A percentile compares a stretch with the other conserved stretches of the same genome.
phyloP scores from a whole-genome alignment of 30 jellyfish, hydroid and myxozoan genomes.

The Mastigias papua region DNA sequence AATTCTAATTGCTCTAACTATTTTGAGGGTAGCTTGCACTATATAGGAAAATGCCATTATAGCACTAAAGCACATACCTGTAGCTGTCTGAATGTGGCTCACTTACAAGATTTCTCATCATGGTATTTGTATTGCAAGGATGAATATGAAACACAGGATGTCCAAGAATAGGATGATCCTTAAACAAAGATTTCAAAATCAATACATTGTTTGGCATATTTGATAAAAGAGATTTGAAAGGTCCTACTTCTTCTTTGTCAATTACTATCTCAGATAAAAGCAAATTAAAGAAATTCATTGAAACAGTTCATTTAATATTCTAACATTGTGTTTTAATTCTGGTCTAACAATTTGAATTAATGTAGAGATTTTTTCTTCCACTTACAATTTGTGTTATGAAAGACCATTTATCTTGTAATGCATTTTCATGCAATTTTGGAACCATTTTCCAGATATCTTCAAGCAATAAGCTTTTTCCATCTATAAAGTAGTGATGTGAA shows the following conservation, averaged over 20 bases:
- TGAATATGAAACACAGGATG: constrained; percentile 71
- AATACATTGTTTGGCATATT: too few relatives aligned
- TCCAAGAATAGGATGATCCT: constrained; percentile 87
- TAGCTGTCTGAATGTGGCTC: neutral
- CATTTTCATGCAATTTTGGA: constrained; percentile 65
- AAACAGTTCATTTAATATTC: too few relatives aligned
- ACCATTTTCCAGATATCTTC: constrained; percentile 77
- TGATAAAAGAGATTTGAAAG: too few relatives aligned
- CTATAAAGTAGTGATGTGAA: constrained; percentile 13
- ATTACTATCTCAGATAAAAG: too few relatives aligned
- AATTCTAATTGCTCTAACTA: too few relatives aligned
- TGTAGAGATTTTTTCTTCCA: neutral
- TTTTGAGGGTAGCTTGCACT: neutral
- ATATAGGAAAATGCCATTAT: neutral
- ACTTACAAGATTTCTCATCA: constrained; percentile 65
- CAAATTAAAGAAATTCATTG: too few relatives aligned
- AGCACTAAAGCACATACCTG: neutral
- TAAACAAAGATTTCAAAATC: neutral
- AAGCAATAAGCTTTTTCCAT: constrained; percentile 71
- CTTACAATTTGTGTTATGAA: constrained; percentile 82
- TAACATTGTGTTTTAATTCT: too few relatives aligned
- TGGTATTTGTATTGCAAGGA: constrained; percentile 79
- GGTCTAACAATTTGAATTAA: too few relatives aligned
- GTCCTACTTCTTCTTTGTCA: too few relatives aligned
- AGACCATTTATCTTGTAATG: constrained; percentile 82